Conservation (phyloP, 2,113 vertebrate species). For the Opisthocomus hoazin region DNA sequence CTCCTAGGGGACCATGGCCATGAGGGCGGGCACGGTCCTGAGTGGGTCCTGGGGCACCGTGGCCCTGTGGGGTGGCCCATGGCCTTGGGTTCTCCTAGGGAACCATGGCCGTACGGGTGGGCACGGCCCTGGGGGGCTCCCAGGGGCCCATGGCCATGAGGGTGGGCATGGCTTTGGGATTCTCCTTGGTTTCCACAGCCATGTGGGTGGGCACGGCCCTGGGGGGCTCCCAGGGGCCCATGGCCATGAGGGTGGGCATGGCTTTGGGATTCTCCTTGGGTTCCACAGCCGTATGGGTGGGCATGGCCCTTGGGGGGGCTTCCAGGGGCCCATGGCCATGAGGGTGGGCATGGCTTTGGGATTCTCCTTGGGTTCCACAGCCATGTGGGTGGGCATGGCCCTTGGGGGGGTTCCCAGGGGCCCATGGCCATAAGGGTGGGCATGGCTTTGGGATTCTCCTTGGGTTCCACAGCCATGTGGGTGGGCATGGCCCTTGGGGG, state of each 20-base stretch:
- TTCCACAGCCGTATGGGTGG: too few species aligned
- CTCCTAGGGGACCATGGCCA: neutral
- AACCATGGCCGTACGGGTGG: neutral
- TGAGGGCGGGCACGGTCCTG: neutral
- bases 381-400: neutral
- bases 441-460: too few species aligned
- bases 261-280: too few species aligned
- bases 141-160: neutral
- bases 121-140: neutral
- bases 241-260: neutral
- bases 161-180: neutral
- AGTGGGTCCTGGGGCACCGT: neutral
- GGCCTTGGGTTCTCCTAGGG: neutral
- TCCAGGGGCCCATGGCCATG: neutral
- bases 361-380: too few species aligned
- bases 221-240: neutral
- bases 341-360: neutral
- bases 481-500: neutral
- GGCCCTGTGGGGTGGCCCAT: too few species aligned
- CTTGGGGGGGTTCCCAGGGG: neutral
- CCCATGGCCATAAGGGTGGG: neutral
- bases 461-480: too few species aligned
- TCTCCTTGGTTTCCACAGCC: too few species aligned
- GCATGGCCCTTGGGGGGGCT: neutral
- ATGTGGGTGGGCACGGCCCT: neutral